Conservation (phyloP, 1,140 invertebrate genomes). For the Neodiprion pinetum region DNA sequence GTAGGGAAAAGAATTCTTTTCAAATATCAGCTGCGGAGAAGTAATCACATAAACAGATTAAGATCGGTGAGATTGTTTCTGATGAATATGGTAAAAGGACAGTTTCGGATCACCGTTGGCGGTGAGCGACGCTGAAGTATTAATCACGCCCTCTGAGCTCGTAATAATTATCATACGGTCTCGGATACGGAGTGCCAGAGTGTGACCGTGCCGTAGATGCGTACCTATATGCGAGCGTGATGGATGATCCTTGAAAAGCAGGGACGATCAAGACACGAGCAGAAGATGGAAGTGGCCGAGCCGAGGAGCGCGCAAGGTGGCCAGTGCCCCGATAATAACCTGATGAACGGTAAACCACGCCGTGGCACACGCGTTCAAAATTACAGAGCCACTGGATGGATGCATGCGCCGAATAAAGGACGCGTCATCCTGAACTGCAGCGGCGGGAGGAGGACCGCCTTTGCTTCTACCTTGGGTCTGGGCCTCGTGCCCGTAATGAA, state of each 20-base stretch:
- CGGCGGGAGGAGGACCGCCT: neutral
- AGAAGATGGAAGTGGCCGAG: neutral
- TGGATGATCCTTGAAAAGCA: neutral
- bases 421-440: neutral
- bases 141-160: conserved; percentile 1
- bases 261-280: neutral
- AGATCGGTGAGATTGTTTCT: neutral
- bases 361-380: conserved; percentile 6
- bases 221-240: neutral
- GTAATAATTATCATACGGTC: neutral
- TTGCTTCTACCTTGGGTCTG: neutral
- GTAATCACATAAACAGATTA: neutral
- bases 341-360: conserved; percentile 8
- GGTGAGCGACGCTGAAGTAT: neutral
- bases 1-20: neutral
- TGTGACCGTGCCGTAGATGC: no score
- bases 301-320: conserved; percentile 11
- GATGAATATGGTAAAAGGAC: neutral
- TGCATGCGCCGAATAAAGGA: neutral
- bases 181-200: neutral
- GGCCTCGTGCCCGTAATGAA: neutral
- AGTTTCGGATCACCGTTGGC: neutral
- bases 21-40: neutral
- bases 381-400: neutral
- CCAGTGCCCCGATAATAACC: neutral